Evolutionary conservation across 2,797 vertebrate species (phyloP).

Genomic region (Acanthiza pusilla): DNA sequence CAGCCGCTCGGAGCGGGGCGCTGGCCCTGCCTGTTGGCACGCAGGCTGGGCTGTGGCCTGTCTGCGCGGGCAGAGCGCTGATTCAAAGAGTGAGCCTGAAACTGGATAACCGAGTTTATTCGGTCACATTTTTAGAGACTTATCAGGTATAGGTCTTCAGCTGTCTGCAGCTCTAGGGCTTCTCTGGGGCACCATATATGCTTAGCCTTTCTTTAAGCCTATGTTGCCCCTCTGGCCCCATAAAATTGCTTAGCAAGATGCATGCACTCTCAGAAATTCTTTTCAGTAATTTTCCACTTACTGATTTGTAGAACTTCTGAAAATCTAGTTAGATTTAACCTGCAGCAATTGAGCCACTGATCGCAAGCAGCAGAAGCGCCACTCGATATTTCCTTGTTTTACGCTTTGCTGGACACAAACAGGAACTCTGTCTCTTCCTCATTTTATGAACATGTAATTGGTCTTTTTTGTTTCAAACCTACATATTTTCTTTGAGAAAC

Average conservation of each 20-base stretch:
- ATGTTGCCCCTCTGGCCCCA: not conserved
- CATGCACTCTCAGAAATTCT: accelerated
- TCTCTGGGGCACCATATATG: not conserved
- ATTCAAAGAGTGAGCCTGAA: not conserved
- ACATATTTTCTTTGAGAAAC: not conserved
- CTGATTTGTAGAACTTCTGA: not conserved
- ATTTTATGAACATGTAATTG: not conserved
- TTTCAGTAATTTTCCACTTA: not conserved
- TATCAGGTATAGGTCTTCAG: not conserved
- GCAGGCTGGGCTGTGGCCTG: not conserved
- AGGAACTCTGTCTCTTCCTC: not conserved
- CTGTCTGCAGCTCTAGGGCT: accelerated
- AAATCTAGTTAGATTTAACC: not conserved
- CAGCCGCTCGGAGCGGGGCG: not conserved
- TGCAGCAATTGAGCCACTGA: not conserved
- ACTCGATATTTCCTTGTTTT: not conserved
- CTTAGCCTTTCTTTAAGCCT: not conserved
- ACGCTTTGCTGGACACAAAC: not conserved
- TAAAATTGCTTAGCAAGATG: not conserved
- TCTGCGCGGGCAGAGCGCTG: accelerated
- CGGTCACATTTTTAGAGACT: not conserved
- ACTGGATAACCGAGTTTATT: too few relatives aligned
- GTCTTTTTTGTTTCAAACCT: not conserved
- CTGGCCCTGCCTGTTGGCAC: accelerated
- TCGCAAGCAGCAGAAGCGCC: not conserved